Conservation (phyloP, 2,113 vertebrate species). For the Tautogolabrus adspersus region DNA sequence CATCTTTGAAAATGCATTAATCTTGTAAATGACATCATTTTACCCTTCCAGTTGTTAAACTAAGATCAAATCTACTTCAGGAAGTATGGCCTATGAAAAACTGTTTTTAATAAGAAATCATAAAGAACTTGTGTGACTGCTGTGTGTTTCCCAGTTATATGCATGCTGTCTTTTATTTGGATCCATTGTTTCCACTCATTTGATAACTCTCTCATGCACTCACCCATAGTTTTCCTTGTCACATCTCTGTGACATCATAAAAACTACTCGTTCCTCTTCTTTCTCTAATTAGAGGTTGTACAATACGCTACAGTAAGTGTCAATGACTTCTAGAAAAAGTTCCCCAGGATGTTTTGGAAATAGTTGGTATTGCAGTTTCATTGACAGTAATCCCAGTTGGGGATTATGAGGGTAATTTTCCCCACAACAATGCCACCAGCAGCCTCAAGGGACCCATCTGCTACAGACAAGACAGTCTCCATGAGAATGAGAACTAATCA, state of each 20-base stretch:
- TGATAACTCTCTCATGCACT: not conserved
- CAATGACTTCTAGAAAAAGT: not conserved
- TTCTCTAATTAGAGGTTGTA: constrained; percentile 43
- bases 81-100: constrained; percentile 30
- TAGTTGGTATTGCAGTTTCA: constrained; percentile 17
- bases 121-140: constrained; percentile 32
- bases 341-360: constrained; percentile 42
- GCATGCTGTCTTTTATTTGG: constrained; percentile 25
- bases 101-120: constrained; percentile 32
- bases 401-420: constrained; percentile 43
- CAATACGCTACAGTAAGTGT: not conserved
- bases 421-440: constrained; percentile 36
- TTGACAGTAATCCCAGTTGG: constrained; percentile 51
- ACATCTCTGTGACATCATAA: constrained; percentile 8
- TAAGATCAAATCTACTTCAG: constrained; percentile 9
- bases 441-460: constrained; percentile 61
- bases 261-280: constrained; percentile 16
- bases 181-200: constrained; percentile 35
- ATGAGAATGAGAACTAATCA: constrained; percentile 41
- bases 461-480: constrained; percentile 34
- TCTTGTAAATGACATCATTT: constrained; percentile 39
- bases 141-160: constrained; percentile 12
- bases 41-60: constrained; percentile 22
- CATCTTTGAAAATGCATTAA: constrained; percentile 19
- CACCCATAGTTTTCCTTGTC: constrained; percentile 1